Conservation (phyloP, 2,113 vertebrate genomes). For the Macquaria ambigua region DNA sequence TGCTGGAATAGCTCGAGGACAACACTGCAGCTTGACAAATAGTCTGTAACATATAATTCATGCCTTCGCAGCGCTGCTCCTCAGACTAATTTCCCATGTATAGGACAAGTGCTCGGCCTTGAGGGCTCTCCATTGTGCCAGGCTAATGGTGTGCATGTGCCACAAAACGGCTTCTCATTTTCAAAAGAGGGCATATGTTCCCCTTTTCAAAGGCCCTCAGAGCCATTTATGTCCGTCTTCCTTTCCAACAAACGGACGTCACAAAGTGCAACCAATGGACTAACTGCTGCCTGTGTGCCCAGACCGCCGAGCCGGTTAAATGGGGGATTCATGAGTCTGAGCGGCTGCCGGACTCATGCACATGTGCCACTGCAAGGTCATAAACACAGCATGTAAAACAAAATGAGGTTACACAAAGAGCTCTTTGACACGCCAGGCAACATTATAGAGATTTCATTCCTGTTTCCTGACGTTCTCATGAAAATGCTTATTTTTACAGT, state of each 20-base stretch:
- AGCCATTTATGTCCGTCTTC: conserved; percentile 15
- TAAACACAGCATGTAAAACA: background rate
- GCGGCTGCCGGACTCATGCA: background rate
- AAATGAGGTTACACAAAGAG: background rate
- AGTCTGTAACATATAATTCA: background rate
- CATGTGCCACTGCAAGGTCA: background rate
- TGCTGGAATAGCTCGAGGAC: conserved; percentile 13
- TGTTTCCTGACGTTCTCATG: too few species aligned
- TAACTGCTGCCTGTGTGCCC: background rate
- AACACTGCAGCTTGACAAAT: background rate
- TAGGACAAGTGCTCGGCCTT: background rate
- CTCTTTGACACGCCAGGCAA: background rate
- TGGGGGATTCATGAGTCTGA: background rate
- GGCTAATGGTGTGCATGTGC: conserved; percentile 46
- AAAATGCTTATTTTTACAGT: too few species aligned
- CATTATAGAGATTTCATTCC: too few species aligned
- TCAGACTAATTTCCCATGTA: conserved; percentile 4
- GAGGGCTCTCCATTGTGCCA: conserved; percentile 34
- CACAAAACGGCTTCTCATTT: conserved; percentile 40
- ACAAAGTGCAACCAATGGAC: conserved; percentile 8
- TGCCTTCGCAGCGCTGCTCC: conserved; percentile 1
- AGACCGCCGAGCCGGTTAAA: background rate
- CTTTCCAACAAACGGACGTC: conserved; percentile 10
- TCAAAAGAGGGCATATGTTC: conserved; percentile 35
- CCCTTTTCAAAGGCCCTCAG: conserved; percentile 19